Conservation (phyloP, 2,888 invertebrate genomes). For the Megastigmus dorsalis region DNA sequence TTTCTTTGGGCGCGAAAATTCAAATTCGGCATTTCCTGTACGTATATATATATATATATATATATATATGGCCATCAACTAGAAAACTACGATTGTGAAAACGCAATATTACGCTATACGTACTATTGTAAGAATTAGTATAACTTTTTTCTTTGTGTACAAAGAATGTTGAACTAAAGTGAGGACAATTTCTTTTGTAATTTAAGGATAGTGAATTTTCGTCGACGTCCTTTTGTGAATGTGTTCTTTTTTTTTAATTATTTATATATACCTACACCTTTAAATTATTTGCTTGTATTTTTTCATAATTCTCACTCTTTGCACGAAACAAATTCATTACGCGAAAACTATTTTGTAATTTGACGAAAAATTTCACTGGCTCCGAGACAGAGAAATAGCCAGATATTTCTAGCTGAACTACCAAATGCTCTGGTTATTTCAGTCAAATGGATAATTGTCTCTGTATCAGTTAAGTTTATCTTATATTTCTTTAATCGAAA, state of each 20-base stretch:
- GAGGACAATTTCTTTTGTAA: not conserved
- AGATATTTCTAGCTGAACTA: no score
- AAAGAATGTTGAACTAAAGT: no score
- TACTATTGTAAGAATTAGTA: not conserved
- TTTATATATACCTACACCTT: not conserved
- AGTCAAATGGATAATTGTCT: no score
- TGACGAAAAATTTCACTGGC: not conserved
- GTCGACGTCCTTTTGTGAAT: not conserved
- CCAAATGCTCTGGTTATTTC: no score
- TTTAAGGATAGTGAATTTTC: not conserved
- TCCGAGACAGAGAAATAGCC: not conserved
- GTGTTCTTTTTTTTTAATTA: no score
- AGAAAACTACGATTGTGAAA: no score
- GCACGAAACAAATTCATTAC: not conserved
- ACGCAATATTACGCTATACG: no score
- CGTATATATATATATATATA: no score
- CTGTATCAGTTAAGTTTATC: no score
- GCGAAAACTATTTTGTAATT: not conserved
- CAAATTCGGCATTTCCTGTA: no score
- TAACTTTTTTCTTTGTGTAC: not conserved
- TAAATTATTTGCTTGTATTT: constrained; percentile 20
- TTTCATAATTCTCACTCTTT: not conserved
- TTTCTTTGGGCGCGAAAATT: no score
- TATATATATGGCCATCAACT: no score
- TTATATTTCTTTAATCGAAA: not conserved